A percentile compares a stretch with the other conserved stretches of the same genome.
phyloP scores from a whole-genome alignment of 2,888 invertebrate species.

The Caenorhabditis angaria region DNA sequence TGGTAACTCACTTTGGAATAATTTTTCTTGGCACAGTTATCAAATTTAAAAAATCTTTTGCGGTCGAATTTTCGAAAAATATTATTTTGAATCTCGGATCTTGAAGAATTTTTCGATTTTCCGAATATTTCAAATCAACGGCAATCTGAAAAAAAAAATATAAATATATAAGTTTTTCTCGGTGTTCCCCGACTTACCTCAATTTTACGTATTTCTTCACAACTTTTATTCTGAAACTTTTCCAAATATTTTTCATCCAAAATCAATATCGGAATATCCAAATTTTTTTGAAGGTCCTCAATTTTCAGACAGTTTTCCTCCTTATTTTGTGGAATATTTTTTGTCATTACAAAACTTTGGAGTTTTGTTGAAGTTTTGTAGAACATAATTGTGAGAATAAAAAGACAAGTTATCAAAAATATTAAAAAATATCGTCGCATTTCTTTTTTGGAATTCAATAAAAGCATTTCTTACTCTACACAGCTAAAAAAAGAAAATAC shows the following conservation, averaged over 20 bases:
- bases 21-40: slow-evolving; percentile 10
- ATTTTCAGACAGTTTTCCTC: too few relatives aligned
- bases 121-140: slow-evolving; percentile 9
- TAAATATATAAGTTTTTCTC: background rate
- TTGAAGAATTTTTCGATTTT: background rate
- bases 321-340: too few relatives aligned
- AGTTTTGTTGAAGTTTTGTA: slow-evolving; percentile 5
- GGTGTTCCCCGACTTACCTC: too few relatives aligned
- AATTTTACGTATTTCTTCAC: background rate
- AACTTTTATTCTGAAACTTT: background rate
- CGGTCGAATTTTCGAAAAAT: slow-evolving; percentile 11
- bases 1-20: slow-evolving; percentile 21
- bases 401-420: slow-evolving; percentile 11
- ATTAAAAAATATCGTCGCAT: slow-evolving; percentile 10
- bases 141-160: slow-evolving; percentile 23
- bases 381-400: slow-evolving; percentile 11
- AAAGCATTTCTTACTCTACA: too few relatives aligned
- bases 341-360: background rate
- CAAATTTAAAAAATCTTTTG: slow-evolving; percentile 21
- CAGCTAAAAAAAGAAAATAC: too few relatives aligned
- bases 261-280: too few relatives aligned
- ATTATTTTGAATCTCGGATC: slow-evolving; percentile 16
- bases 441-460: too few relatives aligned
- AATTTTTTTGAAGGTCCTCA: slow-evolving; percentile 3
- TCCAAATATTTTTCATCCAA: background rate